These are phyloP conservation scores for Pantherophis alleghaniensis DNA, from an alignment of 2,797 vertebrate species.

Conservation along the genomic window DNA sequence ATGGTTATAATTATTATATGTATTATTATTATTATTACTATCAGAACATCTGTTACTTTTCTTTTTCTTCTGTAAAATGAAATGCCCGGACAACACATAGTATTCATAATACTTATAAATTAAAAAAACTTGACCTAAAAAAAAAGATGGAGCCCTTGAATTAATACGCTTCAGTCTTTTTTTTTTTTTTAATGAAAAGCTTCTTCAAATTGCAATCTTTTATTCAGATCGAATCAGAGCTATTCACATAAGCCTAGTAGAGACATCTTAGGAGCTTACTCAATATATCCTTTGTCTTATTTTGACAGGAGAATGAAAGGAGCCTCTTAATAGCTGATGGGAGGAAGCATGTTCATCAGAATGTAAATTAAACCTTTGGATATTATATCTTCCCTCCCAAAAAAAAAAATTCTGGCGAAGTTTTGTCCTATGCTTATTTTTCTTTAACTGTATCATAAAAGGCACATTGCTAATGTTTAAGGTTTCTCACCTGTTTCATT, in stretches of 20 bases:
- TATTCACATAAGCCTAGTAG: conserved; percentile 10
- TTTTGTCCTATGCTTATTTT: background rate
- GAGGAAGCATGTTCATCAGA: background rate
- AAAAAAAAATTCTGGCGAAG: background rate
- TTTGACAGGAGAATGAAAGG: background rate
- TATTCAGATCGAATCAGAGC: background rate
- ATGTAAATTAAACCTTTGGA: background rate
- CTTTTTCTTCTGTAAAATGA: no score
- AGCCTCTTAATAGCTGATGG: background rate
- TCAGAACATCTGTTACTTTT: no score
- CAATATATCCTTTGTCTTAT: background rate
- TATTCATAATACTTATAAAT: no score
- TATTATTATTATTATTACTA: no score
- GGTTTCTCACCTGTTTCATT: background rate
- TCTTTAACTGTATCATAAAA: background rate
- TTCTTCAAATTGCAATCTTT: background rate
- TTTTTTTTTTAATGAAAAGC: background rate
- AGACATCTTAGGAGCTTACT: background rate
- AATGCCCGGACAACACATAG: no score
- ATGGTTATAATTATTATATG: no score
- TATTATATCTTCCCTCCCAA: background rate
- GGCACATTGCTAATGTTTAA: background rate
- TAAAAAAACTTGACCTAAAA: no score
- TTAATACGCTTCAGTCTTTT: background rate
- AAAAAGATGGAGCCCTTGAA: background rate